phyloP scores from a whole-genome alignment of 30 jellyfish, hydroid and myxozoan species.

The Phacellophora camtschatica region DNA sequence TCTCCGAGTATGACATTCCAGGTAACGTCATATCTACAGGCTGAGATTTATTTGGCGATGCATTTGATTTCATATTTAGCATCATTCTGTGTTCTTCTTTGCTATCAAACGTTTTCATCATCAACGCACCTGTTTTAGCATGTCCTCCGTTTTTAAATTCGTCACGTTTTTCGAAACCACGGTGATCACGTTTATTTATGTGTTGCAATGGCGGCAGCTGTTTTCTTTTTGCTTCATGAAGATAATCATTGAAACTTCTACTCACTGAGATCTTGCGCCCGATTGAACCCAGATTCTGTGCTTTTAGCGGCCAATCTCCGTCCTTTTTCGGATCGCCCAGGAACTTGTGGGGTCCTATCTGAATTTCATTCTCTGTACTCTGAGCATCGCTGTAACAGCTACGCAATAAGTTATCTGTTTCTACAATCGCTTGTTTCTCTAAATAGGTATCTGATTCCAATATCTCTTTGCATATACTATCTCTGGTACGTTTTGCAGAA shows the following conservation, averaged over 20 bases:
- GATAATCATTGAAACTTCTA: conserved; percentile 38
- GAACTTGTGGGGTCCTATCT: background rate
- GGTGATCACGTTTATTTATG: background rate
- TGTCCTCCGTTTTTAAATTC: background rate
- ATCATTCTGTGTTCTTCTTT: background rate
- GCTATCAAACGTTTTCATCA: background rate
- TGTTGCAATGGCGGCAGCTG: conserved; percentile 61
- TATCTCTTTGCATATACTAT: background rate
- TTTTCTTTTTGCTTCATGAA: conserved; percentile 45
- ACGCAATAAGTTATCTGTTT: background rate
- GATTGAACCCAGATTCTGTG: background rate
- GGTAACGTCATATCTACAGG: background rate
- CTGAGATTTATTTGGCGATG: background rate
- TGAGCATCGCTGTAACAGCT: background rate
- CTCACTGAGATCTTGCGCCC: conserved; percentile 24
- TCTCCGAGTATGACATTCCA: background rate
- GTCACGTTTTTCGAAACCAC: background rate
- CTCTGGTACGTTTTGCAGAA: background rate
- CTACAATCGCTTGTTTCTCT: background rate
- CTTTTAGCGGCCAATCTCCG: background rate
- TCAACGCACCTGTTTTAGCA: conserved; percentile 2
- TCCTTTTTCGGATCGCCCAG: background rate
- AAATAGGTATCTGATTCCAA: background rate
- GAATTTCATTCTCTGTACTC: background rate
- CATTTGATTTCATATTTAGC: background rate